Percentiles rank a stretch among this genome's conserved stretches.
Evolutionary conservation across 2,797 vertebrate species (phyloP).

Genomic region (Coregonus sp.): DNA sequence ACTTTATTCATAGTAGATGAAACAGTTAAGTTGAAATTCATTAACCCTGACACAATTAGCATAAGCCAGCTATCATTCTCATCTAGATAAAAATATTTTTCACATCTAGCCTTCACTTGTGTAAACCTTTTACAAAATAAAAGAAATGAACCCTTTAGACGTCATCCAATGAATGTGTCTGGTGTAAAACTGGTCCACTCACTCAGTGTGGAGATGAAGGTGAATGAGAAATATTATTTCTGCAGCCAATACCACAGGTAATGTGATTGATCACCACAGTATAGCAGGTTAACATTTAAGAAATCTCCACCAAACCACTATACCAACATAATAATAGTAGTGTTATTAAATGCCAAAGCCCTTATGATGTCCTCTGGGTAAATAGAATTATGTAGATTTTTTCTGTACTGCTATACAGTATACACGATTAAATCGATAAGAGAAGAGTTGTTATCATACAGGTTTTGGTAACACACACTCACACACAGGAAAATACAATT

Average conservation of each 20-base stretch:
- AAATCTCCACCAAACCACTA: constrained; percentile 11
- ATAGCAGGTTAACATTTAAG: background rate
- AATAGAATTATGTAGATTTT: constrained; percentile 15
- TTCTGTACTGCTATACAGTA: constrained; percentile 11
- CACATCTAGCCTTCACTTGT: no score
- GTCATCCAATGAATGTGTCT: constrained; percentile 9
- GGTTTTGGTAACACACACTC: constrained; percentile 42
- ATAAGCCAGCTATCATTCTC: background rate
- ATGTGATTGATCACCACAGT: constrained; percentile 19
- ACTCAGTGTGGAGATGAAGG: constrained; percentile 10
- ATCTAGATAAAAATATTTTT: no score
- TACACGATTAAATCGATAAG: constrained; percentile 28
- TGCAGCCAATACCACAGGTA: background rate
- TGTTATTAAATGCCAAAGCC: constrained; percentile 18
- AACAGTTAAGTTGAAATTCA: constrained; percentile 38
- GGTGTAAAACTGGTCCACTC: constrained; percentile 24
- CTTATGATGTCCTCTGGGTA: constrained; percentile 29
- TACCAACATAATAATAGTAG: constrained; percentile 13
- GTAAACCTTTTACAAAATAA: constrained; percentile 35
- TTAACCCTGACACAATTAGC: constrained; percentile 5
- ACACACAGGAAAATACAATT: constrained; percentile 7
- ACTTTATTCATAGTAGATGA: constrained; percentile 62
- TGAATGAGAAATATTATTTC: background rate
- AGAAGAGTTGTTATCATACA: constrained; percentile 30
- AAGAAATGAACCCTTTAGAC: constrained; percentile 12